Conservation (phyloP, 2,113 vertebrate species). For the Pseudonaja textilis region DNA sequence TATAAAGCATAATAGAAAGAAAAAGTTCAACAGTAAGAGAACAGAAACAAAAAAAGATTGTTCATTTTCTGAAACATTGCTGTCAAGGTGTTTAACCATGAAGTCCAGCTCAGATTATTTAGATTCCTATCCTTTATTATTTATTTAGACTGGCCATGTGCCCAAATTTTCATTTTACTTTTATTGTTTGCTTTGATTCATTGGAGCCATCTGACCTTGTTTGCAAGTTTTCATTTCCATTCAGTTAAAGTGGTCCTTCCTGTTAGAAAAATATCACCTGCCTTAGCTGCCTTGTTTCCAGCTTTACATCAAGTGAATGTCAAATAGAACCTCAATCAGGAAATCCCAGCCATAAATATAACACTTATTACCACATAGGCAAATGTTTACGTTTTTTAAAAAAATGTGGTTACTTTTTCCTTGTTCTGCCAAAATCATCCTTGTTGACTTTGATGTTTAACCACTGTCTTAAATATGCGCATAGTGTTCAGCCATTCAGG, state of each 20-base stretch:
- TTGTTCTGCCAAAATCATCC: not conserved
- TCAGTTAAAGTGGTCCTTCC: not conserved
- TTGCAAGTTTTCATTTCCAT: not conserved
- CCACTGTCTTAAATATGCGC: not conserved
- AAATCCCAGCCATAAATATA: not conserved
- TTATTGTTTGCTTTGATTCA: not conserved
- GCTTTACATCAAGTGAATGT: not conserved
- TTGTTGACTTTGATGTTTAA: not conserved
- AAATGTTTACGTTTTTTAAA: not conserved
- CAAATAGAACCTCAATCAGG: not conserved
- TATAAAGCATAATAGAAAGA: not conserved
- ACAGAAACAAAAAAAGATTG: not conserved
- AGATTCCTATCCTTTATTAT: not conserved
- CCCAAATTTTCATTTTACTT: not conserved
- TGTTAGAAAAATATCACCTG: not conserved
- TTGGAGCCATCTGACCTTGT: not conserved
- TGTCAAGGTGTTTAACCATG: not conserved
- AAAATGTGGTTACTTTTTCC: not conserved
- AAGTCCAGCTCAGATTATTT: not conserved
- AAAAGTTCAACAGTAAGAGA: not conserved
- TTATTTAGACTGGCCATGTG: not conserved
- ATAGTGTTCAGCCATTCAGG: not conserved
- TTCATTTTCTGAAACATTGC: not conserved
- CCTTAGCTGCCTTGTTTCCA: not conserved
- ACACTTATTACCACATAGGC: not conserved